Percentiles rank a stretch among this genome's conserved stretches.
Conservation (phyloP, 2,888 invertebrate species). For the Tanypteryx hageni region DNA sequence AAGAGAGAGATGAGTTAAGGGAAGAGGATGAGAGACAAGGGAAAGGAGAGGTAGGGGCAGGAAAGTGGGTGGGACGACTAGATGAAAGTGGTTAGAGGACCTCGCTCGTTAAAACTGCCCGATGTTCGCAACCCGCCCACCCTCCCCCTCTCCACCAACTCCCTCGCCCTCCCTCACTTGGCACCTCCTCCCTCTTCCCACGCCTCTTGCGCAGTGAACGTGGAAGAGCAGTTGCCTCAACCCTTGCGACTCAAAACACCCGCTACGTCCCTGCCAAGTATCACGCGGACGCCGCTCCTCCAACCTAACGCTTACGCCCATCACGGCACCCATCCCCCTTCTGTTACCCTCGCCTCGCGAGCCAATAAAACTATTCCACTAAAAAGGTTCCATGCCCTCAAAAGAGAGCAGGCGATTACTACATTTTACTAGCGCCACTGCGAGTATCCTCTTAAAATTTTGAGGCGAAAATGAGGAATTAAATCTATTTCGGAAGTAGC, state of each 20-base stretch:
- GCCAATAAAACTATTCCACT: neutral
- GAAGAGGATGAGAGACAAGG: neutral
- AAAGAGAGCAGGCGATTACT: neutral
- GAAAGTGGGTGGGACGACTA: too few relatives aligned
- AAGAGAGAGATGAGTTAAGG: neutral
- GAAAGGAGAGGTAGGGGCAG: neutral
- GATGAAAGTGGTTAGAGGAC: constrained; percentile 38
- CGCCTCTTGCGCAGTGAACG: neutral
- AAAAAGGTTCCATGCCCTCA: neutral
- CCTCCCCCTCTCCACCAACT: neutral
- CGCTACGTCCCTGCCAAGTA: neutral
- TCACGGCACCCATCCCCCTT: too few relatives aligned
- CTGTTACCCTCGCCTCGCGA: neutral
- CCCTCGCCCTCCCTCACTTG: neutral
- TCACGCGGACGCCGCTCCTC: constrained; percentile 1
- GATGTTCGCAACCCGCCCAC: neutral
- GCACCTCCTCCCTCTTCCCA: neutral
- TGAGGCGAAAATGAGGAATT: neutral
- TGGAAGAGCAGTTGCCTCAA: neutral
- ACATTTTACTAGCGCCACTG: neutral
- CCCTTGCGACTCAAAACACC: neutral
- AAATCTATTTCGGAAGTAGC: neutral
- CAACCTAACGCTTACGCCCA: neutral
- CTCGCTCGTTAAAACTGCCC: constrained; percentile 38
- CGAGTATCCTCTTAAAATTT: neutral